Conservation (phyloP, 2,888 invertebrate species). For the Sabatieria punctata region DNA sequence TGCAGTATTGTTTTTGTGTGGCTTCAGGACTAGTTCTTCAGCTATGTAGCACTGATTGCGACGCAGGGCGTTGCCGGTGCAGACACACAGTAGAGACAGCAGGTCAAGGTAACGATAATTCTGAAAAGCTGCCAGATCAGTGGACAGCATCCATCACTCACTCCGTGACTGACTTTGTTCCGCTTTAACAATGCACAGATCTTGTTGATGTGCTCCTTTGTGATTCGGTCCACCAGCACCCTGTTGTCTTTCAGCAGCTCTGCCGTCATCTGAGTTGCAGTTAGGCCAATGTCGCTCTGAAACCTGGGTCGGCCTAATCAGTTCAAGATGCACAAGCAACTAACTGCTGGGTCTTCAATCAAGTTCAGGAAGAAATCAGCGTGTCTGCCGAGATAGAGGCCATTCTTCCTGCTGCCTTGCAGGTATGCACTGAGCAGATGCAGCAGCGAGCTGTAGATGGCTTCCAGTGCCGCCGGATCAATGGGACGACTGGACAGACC, state of each 20-base stretch:
- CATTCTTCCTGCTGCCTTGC: slow-evolving; percentile 33
- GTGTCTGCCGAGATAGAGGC: slow-evolving; percentile 33
- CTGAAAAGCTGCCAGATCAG: slow-evolving; percentile 13
- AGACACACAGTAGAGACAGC: slow-evolving; percentile 31
- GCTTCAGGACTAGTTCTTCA: slow-evolving; percentile 16
- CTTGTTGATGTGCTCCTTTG: slow-evolving; percentile 28
- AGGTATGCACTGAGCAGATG: slow-evolving; percentile 31
- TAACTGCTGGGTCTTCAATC: slow-evolving; percentile 23
- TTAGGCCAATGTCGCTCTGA: slow-evolving; percentile 32
- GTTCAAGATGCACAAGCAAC: too few species aligned
- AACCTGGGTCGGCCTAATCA: too few species aligned
- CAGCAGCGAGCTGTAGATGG: slow-evolving; percentile 13
- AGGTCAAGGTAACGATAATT: slow-evolving; percentile 30
- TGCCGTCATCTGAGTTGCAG: slow-evolving; percentile 33
- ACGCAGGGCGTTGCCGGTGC: slow-evolving; percentile 32
- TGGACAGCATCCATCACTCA: too few species aligned
- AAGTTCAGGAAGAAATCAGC: slow-evolving; percentile 35
- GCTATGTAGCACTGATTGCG: slow-evolving; percentile 34
- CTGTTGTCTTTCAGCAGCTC: slow-evolving; percentile 32
- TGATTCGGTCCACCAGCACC: slow-evolving; percentile 32
- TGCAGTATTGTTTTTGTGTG: neutral
- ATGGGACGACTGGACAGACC: too few species aligned
- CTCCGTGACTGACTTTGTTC: too few species aligned
- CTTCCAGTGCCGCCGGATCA: too few species aligned
- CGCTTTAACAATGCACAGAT: slow-evolving; percentile 28